Evolutionary conservation across 1,140 invertebrate genomes (phyloP).

Genomic region (Polypedilum pembai): DNA sequence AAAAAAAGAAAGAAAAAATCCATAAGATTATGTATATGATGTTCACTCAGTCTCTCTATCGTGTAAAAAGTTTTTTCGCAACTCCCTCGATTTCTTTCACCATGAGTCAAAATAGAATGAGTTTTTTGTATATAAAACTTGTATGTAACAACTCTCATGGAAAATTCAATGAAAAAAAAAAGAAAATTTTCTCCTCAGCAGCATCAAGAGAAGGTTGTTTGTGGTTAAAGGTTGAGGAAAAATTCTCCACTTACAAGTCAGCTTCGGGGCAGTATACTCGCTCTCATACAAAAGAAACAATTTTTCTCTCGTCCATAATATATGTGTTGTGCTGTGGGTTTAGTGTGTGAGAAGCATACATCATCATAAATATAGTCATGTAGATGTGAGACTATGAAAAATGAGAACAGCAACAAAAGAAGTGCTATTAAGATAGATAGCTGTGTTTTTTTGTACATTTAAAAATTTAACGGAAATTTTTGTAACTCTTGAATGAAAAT

Average conservation of each 20-base stretch:
- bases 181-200: too few species aligned
- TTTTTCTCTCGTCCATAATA: not conserved
- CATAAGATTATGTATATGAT: not conserved
- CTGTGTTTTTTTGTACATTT: too few species aligned
- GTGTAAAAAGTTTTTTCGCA: not conserved
- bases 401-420: not conserved
- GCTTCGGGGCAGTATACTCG: not conserved
- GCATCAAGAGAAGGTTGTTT: too few species aligned
- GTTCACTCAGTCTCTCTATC: not conserved
- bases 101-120: too few species aligned
- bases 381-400: not conserved
- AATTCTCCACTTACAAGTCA: not conserved
- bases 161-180: too few species aligned
- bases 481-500: too few species aligned
- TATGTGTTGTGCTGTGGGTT: not conserved
- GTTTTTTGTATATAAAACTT: too few species aligned
- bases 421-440: constrained; percentile 23
- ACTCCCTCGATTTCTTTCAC: not conserved
- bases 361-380: constrained; percentile 14
- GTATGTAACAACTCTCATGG: too few species aligned
- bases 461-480: too few species aligned
- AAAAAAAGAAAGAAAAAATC: not conserved
- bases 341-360: not conserved
- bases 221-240: too few species aligned
- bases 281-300: constrained; percentile 3